phyloP scores from a whole-genome alignment of 2,113 vertebrate genomes.

The Bos javanicus region DNA sequence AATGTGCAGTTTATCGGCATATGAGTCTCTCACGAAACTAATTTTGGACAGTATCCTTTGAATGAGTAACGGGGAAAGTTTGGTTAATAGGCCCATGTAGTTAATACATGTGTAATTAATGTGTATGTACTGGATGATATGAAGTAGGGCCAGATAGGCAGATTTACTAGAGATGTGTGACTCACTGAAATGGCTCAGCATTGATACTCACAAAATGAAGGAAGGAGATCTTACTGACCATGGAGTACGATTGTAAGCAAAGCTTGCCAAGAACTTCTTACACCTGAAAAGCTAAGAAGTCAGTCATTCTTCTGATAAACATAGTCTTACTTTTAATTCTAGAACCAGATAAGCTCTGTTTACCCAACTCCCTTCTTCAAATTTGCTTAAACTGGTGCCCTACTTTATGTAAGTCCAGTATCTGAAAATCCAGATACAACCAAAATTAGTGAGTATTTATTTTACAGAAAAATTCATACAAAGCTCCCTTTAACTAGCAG shows the following conservation, averaged over 20 bases:
- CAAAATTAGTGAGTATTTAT: neutral
- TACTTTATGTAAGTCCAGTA: neutral
- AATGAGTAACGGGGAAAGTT: neutral
- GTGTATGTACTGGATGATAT: neutral
- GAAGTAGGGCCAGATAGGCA: neutral
- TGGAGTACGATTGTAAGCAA: neutral
- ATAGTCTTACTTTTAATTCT: neutral
- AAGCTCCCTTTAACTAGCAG: neutral
- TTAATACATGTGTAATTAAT: neutral
- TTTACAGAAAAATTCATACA: neutral
- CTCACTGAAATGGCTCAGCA: neutral
- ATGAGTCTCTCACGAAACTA: slow-evolving; percentile 83
- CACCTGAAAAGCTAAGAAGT: neutral
- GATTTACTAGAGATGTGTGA: neutral
- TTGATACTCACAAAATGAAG: neutral
- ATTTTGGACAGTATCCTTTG: slow-evolving; percentile 95
- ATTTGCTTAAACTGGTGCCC: neutral
- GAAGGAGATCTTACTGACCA: neutral
- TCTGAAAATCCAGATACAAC: slow-evolving; percentile 21
- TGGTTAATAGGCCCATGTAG: neutral
- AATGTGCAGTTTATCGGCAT: slow-evolving; percentile 89
- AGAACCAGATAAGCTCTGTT: neutral
- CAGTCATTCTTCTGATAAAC: neutral
- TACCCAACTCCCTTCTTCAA: neutral
- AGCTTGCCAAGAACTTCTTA: neutral